Percentiles rank a stretch among this genome's conserved stretches.
These are phyloP conservation scores for Anarrhichthys ocellatus DNA, from an alignment of 2,113 vertebrate species.

Conservation along the genomic window DNA sequence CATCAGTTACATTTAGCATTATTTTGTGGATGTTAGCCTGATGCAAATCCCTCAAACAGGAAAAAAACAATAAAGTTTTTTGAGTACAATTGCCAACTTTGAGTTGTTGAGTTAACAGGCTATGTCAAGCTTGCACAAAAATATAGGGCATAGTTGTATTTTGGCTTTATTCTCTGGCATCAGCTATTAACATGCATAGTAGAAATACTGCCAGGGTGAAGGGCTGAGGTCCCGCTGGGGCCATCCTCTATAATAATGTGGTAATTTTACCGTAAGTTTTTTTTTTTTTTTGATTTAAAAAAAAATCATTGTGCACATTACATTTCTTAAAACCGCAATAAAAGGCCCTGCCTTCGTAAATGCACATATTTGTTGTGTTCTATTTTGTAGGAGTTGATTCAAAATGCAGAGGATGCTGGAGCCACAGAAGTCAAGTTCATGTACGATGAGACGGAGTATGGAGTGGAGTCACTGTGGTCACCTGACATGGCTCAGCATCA, in stretches of 20 bases:
- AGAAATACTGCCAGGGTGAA: not conserved
- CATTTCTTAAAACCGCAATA: not conserved
- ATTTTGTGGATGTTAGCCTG: not conserved
- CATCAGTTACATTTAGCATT: not conserved
- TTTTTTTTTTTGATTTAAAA: constrained; percentile 38
- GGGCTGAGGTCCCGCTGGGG: not conserved
- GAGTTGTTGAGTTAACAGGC: not conserved
- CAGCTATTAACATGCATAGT: constrained; percentile 22
- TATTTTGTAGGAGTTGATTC: constrained; percentile 92
- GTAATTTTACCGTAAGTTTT: constrained; percentile 10
- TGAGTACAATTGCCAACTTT: not conserved
- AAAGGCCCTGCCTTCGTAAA: not conserved
- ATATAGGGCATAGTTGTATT: constrained; percentile 24
- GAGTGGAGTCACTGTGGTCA: constrained; percentile 94
- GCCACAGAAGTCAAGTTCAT: constrained; percentile 96
- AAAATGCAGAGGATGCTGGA: constrained; percentile 98
- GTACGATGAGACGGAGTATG: constrained; percentile 95
- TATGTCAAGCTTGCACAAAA: constrained; percentile 4
- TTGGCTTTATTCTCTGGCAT: constrained; percentile 20
- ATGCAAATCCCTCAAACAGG: not conserved
- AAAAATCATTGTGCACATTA: not conserved
- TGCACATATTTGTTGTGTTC: constrained; percentile 5
- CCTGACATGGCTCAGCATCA: constrained; percentile 95
- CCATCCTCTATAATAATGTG: constrained; percentile 8
- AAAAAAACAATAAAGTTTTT: not conserved